Evolutionary conservation across 2,888 invertebrate genomes (phyloP), one percentile per base, ranked within the genome.

Genomic region (Scelioninae gen. 1): DNA sequence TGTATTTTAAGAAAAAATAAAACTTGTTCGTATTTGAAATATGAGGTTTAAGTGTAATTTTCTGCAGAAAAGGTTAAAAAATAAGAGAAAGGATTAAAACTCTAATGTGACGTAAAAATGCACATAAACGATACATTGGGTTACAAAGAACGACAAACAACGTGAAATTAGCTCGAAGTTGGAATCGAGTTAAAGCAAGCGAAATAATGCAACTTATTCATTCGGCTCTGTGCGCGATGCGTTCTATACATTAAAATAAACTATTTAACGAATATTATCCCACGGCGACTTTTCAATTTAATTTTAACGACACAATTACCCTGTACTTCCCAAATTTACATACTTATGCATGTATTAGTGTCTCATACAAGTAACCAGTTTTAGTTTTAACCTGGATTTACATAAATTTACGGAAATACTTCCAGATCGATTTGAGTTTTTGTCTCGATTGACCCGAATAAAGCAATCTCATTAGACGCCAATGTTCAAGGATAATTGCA

Each of bases 151-250:
- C 16, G 38, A 31, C 58, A 63, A 69, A 62, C 43, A 69, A 56
- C 13, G 43, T n/a, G 34, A 34, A 63, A 78, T 78, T 55, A 78
- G 23, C 3, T 13, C 32, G 47, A 74, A 80, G 62, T 80, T 80
- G 60, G 45, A 75, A 71, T 69, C 65, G 66, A 76, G 76, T 76
- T 76, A 71, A 76, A 68, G 58, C 58, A 31, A 63, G 71, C 75
- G 56, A 62, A 82, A 82, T 82, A 82, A 76, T 76, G 63, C 69
- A 81, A 76, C 45, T 65, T n/a, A n/a, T n/a, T 53, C 65, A 76
- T 81, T 81, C 58, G 51, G 51, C 34, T 43, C 13, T 31, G 34
- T 16, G 38, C 55, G 74, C 55, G 32, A 47, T 56, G 62, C 51
- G 51, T 80, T 71, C 32, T n/a, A n/a, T 43, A 34, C 43, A 29